Conservation (phyloP, 2,797 vertebrate genomes). For the Sparus aurata region DNA sequence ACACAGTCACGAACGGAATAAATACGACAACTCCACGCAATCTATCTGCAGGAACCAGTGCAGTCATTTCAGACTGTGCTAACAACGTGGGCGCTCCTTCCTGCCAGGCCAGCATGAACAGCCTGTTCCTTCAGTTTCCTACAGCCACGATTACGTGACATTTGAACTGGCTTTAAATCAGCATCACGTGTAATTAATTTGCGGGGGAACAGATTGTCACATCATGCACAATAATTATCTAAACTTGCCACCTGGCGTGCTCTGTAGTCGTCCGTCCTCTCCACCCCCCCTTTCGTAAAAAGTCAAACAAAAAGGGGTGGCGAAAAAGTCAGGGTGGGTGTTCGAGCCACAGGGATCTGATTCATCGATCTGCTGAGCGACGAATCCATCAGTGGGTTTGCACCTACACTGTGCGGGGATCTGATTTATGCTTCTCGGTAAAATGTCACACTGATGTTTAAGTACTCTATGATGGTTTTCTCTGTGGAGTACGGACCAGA, state of each 20-base stretch:
- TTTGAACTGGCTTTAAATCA: slow-evolving; percentile 2
- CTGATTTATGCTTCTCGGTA: background rate
- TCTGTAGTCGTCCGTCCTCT: background rate
- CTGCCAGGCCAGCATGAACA: background rate
- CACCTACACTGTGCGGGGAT: background rate
- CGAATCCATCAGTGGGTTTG: background rate
- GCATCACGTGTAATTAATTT: slow-evolving; percentile 14
- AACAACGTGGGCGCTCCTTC: background rate
- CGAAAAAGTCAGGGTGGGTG: background rate
- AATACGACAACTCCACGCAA: background rate
- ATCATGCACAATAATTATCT: slow-evolving; percentile 25
- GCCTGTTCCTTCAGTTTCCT: background rate
- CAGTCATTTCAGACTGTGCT: background rate
- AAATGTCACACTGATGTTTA: background rate
- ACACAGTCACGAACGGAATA: background rate
- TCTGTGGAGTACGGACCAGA: background rate
- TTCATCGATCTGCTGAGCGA: background rate
- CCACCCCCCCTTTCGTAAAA: background rate
- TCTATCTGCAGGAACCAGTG: background rate
- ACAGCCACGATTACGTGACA: background rate
- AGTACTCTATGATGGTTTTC: background rate
- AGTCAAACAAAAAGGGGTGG: background rate
- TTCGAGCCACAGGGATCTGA: background rate
- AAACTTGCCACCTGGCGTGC: slow-evolving; percentile 6
- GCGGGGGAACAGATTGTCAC: slow-evolving; percentile 23